A percentile compares a stretch with the other conserved stretches of the same genome.
phyloP scores from a whole-genome alignment of 2,797 vertebrate genomes.

The Halcyon leucocephala region DNA sequence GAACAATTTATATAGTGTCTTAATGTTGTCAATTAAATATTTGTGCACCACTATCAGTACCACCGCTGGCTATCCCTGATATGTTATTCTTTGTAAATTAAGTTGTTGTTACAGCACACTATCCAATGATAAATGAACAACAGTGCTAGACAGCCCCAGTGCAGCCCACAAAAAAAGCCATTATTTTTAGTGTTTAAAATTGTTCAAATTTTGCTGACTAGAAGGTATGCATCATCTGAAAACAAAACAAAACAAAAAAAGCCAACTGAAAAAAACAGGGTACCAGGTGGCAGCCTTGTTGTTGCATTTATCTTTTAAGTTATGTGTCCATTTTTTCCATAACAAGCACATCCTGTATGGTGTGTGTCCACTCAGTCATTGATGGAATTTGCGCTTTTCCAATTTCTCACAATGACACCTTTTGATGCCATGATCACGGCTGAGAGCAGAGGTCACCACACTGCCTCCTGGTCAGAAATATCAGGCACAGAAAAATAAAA shows the following conservation, averaged over 20 bases:
- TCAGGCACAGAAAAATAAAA: conserved; percentile 32
- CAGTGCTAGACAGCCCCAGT: neutral
- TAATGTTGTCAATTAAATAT: neutral
- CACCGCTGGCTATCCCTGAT: neutral
- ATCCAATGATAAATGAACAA: neutral
- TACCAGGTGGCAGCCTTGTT: conserved; percentile 14
- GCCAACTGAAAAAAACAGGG: neutral
- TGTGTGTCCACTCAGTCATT: conserved; percentile 48
- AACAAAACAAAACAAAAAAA: neutral
- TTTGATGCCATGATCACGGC: neutral
- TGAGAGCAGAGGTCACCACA: conserved; percentile 33
- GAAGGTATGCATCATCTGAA: neutral
- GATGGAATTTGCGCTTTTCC: conserved; percentile 55
- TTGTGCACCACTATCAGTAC: neutral
- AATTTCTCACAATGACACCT: conserved; percentile 53
- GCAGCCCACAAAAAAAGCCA: neutral
- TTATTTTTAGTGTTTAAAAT: neutral
- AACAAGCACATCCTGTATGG: conserved; percentile 16
- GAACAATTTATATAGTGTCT: neutral
- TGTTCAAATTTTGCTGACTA: neutral
- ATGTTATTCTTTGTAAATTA: neutral
- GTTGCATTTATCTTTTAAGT: conserved; percentile 41
- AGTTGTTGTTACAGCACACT: neutral
- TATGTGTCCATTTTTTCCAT: conserved; percentile 17
- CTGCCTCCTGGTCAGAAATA: conserved; percentile 34